Percentiles rank a stretch among this genome's conserved stretches.
These are phyloP conservation scores for Lateolabrax maculatus DNA, from an alignment of 2,797 vertebrate genomes.

Conservation along the genomic window DNA sequence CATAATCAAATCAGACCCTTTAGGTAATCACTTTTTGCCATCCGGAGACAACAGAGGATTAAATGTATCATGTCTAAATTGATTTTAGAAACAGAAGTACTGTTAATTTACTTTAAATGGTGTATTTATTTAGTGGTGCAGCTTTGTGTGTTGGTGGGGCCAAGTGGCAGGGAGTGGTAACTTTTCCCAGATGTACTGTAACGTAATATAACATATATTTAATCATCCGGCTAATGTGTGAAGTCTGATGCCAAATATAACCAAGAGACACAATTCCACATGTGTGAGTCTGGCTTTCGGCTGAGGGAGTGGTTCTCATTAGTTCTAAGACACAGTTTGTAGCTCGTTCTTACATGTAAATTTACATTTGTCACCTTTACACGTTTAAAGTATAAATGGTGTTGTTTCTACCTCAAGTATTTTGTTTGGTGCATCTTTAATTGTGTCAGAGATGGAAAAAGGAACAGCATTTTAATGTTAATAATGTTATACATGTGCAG, in stretches of 20 bases:
- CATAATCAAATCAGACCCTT: background rate
- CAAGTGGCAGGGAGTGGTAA: background rate
- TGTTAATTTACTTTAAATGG: background rate
- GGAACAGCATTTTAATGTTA: background rate
- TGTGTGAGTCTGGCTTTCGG: background rate
- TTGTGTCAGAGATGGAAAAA: background rate
- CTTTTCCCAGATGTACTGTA: background rate
- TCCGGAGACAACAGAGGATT: background rate
- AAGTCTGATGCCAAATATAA: background rate
- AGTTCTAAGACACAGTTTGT: background rate
- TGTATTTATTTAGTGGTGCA: background rate
- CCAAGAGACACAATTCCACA: background rate
- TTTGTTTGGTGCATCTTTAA: background rate
- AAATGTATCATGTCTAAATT: background rate
- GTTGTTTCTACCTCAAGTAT: background rate
- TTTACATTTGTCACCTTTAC: too few species aligned
- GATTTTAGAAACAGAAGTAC: background rate
- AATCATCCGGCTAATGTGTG: background rate
- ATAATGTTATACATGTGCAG: background rate
- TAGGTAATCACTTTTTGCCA: slow-evolving; percentile 2
- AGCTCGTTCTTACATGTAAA: background rate
- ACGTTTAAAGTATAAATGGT: background rate
- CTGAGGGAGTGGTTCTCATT: background rate
- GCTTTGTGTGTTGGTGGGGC: background rate
- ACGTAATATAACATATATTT: background rate